These are phyloP conservation scores for Thunnus maccoyii DNA, from an alignment of 2,113 vertebrate genomes.

Conservation along the genomic window DNA sequence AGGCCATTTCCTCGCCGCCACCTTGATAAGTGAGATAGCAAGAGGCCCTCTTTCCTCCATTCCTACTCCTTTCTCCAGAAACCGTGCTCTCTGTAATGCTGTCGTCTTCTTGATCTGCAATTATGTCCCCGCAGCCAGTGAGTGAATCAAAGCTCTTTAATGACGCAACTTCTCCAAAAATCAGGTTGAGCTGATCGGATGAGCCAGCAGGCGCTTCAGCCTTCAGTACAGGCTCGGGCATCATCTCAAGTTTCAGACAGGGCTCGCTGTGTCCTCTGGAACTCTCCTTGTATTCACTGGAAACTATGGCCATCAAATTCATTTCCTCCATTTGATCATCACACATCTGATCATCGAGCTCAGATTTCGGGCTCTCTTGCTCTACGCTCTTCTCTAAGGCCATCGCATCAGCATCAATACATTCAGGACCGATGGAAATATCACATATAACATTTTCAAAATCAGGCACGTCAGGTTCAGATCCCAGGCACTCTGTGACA, in stretches of 20 bases:
- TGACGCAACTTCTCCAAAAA: conserved; percentile 93
- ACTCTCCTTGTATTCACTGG: conserved; percentile 50
- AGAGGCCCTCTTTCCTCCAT: conserved; percentile 91
- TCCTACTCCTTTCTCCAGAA: conserved; percentile 90
- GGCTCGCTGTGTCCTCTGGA: conserved; percentile 67
- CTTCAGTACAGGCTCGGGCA: conserved; percentile 62
- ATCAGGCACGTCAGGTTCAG: conserved; percentile 82
- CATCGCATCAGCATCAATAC: conserved; percentile 52
- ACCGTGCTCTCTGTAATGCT: conserved; percentile 91
- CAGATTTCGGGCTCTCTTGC: conserved; percentile 53
- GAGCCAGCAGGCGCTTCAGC: conserved; percentile 77
- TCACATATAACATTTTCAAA: conserved; percentile 56
- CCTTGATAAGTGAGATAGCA: conserved; percentile 97
- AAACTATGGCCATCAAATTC: not conserved
- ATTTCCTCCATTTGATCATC: conserved; percentile 41
- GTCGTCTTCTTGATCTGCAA: conserved; percentile 95
- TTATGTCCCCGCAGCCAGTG: conserved; percentile 97
- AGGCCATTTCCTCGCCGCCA: conserved; percentile 97
- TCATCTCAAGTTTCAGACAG: conserved; percentile 71
- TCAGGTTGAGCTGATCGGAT: conserved; percentile 89
- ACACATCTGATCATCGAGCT: conserved; percentile 31
- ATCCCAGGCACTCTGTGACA: conserved; percentile 75
- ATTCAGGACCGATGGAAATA: conserved; percentile 68
- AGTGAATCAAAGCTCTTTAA: conserved; percentile 98
- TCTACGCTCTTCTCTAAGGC: conserved; percentile 55